Conservation (phyloP, 2,797 vertebrate species). For the Siniperca scherzeri region DNA sequence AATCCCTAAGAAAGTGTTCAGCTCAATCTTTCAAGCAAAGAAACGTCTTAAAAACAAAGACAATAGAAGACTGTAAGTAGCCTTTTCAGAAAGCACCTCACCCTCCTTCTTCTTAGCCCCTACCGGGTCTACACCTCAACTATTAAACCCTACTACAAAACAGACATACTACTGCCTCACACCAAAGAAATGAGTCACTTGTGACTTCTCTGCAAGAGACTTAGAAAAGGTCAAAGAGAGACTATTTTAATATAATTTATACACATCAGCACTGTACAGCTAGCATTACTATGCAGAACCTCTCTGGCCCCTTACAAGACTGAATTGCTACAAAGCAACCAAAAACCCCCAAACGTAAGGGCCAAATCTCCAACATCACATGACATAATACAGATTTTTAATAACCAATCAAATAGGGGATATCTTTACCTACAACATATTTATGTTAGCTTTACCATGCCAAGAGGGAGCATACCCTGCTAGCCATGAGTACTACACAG, state of each 20-base stretch:
- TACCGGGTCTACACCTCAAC: not conserved
- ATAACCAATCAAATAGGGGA: not conserved
- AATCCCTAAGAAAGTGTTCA: constrained; percentile 24
- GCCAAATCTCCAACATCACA: not conserved
- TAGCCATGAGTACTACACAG: not conserved
- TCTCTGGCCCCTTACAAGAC: not conserved
- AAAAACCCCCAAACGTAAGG: not conserved
- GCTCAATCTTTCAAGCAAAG: constrained; percentile 13
- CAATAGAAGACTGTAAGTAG: not conserved
- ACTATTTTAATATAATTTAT: constrained; percentile 39
- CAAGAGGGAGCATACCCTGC: not conserved
- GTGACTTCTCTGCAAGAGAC: constrained; percentile 12
- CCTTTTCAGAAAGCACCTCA: constrained; percentile 11
- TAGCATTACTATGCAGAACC: not conserved
- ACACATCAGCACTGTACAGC: constrained; percentile 7
- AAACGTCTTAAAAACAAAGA: constrained; percentile 10
- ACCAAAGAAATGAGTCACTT: constrained; percentile 25
- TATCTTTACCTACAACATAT: not conserved
- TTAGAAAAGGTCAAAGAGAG: constrained; percentile 26
- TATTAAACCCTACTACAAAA: not conserved
- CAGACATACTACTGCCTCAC: constrained; percentile 1
- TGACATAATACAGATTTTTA: too few species aligned
- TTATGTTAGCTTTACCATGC: not conserved
- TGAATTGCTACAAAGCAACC: not conserved
- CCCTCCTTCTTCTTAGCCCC: not conserved